Conservation (phyloP, 2,888 invertebrate species). For the Troides aeacus region DNA sequence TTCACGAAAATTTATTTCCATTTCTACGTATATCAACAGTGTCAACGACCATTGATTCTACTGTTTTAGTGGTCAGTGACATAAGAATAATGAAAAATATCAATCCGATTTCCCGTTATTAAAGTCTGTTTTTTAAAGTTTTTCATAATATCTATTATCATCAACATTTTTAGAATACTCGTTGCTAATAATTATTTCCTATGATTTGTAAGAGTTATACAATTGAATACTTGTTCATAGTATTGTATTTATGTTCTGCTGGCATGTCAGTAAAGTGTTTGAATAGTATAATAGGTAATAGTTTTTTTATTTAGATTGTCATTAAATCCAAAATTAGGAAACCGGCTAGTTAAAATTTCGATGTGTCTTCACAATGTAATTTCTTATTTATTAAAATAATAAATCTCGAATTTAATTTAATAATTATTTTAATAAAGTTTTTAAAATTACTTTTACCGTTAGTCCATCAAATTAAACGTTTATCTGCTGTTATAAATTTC, state of each 20-base stretch:
- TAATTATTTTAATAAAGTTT: constrained; percentile 6
- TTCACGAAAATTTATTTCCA: constrained; percentile 55
- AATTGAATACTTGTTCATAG: constrained; percentile 8
- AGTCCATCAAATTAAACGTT: not conserved
- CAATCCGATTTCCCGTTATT: constrained; percentile 19
- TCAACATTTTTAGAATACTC: constrained; percentile 4
- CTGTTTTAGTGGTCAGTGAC: constrained; percentile 33
- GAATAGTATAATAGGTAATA: not conserved
- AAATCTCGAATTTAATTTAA: not conserved
- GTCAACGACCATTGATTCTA: constrained; percentile 47
- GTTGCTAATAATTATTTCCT: constrained; percentile 6
- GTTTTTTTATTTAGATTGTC: not conserved
- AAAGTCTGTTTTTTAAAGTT: constrained; percentile 18
- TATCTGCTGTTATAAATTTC: constrained; percentile 10
- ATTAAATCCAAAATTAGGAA: not conserved
- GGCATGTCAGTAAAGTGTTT: constrained; percentile 14
- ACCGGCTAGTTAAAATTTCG: not conserved
- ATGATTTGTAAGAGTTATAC: not conserved
- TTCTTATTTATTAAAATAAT: not conserved
- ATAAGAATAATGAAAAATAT: constrained; percentile 32
- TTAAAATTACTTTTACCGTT: constrained; percentile 10
- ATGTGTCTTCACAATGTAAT: not conserved
- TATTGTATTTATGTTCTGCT: constrained; percentile 8
- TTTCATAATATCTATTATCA: constrained; percentile 15
- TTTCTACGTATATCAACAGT: constrained; percentile 34